Conservation (phyloP, 2,888 invertebrate species). For the Catocala sponsa region DNA sequence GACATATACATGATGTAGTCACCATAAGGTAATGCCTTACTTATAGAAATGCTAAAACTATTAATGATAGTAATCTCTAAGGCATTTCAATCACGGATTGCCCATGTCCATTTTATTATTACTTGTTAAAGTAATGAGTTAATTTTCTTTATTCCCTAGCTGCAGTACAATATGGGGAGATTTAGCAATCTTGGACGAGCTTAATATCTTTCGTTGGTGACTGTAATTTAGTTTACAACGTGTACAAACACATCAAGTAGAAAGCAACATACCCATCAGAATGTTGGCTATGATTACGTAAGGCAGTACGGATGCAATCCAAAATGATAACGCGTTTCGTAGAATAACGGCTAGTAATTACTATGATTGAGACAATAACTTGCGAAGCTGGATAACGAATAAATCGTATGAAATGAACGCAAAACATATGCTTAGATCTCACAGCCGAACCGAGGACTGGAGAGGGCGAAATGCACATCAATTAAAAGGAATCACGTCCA, state of each 20-base stretch:
- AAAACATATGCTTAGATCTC: constrained; percentile 45
- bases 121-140: no score
- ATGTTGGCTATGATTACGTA: constrained; percentile 25
- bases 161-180: no score
- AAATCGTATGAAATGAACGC: constrained; percentile 47
- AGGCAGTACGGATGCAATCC: constrained; percentile 30
- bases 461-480: constrained; percentile 36
- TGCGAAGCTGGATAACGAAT: constrained; percentile 47
- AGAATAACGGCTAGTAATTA: constrained; percentile 54
- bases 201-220: no score
- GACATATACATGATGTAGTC: no score
- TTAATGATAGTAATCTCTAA: no score
- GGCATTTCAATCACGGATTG: no score
- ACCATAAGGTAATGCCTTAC: no score
- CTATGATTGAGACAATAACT: constrained; percentile 54
- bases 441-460: constrained; percentile 30
- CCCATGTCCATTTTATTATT: no score
- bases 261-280: constrained; percentile 11
- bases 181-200: no score
- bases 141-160: no score
- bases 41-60: no score
- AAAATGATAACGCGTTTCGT: constrained; percentile 37
- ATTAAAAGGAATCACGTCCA: constrained; percentile 45
- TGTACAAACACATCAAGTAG: background rate
- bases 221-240: no score